Evolutionary conservation across 2,888 invertebrate species (phyloP).

Genomic region (Lycia hirtaria): DNA sequence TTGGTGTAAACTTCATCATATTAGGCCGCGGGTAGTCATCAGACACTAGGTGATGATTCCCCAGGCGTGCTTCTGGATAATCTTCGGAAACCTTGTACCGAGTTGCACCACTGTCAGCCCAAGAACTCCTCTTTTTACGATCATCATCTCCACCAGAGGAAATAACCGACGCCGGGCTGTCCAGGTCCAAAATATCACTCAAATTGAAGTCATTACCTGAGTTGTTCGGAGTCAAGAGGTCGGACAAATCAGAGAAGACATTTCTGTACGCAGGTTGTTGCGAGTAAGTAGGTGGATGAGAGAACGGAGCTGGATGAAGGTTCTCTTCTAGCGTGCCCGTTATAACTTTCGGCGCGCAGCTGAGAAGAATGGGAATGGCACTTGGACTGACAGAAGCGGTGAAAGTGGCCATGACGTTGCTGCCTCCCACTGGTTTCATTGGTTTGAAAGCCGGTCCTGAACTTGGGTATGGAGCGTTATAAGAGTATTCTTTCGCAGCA

Average conservation of each 20-base stretch:
- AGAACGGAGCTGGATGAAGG: too few species aligned
- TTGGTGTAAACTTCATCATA: constrained; percentile 31
- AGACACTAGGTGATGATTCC: constrained; percentile 49
- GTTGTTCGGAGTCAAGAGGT: constrained; percentile 1
- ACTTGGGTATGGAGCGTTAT: constrained; percentile 17
- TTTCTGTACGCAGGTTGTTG: constrained; percentile 27
- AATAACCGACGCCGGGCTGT: constrained; percentile 26
- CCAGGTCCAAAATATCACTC: constrained; percentile 21
- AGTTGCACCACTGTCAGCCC: constrained; percentile 34
- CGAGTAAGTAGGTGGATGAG: too few species aligned
- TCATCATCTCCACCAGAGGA: constrained; percentile 27
- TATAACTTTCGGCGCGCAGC: constrained; percentile 51
- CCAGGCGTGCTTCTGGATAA: constrained; percentile 43
- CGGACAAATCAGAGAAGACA: constrained; percentile 10
- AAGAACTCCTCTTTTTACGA: constrained; percentile 32
- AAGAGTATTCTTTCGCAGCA: not conserved
- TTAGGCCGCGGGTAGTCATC: constrained; percentile 52
- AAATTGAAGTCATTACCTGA: constrained; percentile 1
- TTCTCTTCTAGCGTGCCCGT: constrained; percentile 42
- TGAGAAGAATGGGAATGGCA: constrained; percentile 48
- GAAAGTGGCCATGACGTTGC: constrained; percentile 15
- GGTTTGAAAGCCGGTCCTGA: constrained; percentile 4
- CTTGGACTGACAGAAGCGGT: constrained; percentile 6
- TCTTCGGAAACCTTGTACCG: constrained; percentile 53
- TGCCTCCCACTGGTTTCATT: not conserved